phyloP scores from a whole-genome alignment of 2,888 invertebrate genomes.

The Polydrusus tereticollis region DNA sequence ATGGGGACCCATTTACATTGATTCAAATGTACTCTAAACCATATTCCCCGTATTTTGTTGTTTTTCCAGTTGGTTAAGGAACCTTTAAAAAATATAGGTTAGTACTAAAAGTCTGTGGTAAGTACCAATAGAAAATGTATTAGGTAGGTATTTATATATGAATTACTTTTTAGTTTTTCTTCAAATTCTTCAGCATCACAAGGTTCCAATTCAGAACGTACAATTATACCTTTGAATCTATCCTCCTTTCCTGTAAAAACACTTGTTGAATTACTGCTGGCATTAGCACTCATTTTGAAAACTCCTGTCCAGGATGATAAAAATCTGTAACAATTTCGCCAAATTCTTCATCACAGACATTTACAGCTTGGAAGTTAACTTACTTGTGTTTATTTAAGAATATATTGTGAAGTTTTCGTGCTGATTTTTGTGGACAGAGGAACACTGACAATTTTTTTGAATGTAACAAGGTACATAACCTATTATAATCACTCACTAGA shows the following conservation, averaged over 20 bases:
- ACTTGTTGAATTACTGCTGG: neutral
- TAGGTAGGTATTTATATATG: too few relatives aligned
- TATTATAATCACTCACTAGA: slow-evolving; percentile 24
- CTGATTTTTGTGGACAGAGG: neutral
- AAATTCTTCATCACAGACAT: neutral
- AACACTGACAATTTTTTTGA: neutral
- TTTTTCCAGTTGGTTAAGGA: slow-evolving; percentile 78
- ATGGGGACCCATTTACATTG: slow-evolving; percentile 83
- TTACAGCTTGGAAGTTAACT: neutral
- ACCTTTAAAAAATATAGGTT: slow-evolving; percentile 73
- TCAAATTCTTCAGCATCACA: slow-evolving; percentile 70
- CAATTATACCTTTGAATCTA: slow-evolving; percentile 80
- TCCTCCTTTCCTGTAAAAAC: slow-evolving; percentile 72
- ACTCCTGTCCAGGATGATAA: neutral
- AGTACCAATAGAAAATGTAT: too few relatives aligned
- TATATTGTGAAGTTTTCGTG: neutral
- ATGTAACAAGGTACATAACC: slow-evolving; percentile 14
- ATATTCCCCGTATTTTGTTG: slow-evolving; percentile 78
- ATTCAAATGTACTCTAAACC: slow-evolving; percentile 82
- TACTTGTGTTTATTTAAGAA: slow-evolving; percentile 17
- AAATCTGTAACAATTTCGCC: slow-evolving; percentile 7
- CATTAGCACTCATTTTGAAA: slow-evolving; percentile 8
- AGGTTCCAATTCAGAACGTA: slow-evolving; percentile 74
- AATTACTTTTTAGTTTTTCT: slow-evolving; percentile 73
- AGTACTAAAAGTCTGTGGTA: neutral